Percentiles rank a stretch among this genome's conserved stretches.
These are phyloP conservation scores for Archaeoteleia sp. DNA, from an alignment of 2,888 invertebrate species.

Conservation along the genomic window DNA sequence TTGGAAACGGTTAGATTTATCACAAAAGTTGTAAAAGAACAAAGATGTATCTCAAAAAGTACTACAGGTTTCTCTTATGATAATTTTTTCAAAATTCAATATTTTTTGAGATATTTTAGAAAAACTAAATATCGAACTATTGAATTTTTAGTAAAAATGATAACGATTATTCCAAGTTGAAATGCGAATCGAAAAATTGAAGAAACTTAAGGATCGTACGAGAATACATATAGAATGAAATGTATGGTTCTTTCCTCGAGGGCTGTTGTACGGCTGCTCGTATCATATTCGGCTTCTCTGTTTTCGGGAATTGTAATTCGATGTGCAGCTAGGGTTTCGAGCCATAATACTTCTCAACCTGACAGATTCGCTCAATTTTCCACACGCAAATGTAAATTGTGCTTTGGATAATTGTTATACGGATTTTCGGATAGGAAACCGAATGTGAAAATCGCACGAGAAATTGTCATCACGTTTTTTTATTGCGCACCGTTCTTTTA, in stretches of 20 bases:
- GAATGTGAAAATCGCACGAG: too few relatives aligned
- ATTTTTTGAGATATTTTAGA: too few relatives aligned
- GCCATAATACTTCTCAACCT: constrained; percentile 47
- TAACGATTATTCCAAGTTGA: neutral
- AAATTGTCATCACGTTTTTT: constrained; percentile 17
- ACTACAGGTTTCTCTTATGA: too few relatives aligned
- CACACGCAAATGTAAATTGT: constrained; percentile 12
- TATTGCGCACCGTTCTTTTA: constrained; percentile 5
- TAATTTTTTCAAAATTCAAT: too few relatives aligned
- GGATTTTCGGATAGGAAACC: neutral
- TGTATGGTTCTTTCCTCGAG: constrained; percentile 50
- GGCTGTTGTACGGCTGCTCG: constrained; percentile 69
- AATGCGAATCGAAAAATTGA: constrained; percentile 14
- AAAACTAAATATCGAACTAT: too few relatives aligned
- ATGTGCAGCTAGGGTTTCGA: constrained; percentile 70
- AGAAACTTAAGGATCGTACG: constrained; percentile 20
- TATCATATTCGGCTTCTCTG: constrained; percentile 69
- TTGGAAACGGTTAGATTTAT: too few relatives aligned
- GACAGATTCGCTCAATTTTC: constrained; percentile 40
- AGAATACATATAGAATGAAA: constrained; percentile 37
- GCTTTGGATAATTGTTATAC: constrained; percentile 10
- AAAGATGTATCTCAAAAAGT: too few relatives aligned
- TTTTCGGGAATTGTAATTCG: constrained; percentile 72
- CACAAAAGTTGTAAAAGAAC: too few relatives aligned
- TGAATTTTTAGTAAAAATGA: neutral